Conservation (phyloP, 2,797 vertebrate genomes). For the Apogon hyalosoma region DNA sequence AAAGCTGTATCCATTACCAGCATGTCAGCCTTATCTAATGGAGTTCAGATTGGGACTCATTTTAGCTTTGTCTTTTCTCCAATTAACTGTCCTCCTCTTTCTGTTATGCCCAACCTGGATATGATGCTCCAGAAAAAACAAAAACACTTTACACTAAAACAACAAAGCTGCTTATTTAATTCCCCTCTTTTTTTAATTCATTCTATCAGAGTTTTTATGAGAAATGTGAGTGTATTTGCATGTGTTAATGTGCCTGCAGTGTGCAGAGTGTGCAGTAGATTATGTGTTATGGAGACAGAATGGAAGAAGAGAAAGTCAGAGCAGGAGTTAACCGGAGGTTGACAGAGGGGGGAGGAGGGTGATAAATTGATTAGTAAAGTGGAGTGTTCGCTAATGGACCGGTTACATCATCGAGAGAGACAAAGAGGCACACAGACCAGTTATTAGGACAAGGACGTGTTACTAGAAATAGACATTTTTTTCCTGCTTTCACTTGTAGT, state of each 20-base stretch:
- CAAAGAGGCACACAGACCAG: background rate
- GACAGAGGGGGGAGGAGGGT: background rate
- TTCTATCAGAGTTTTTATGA: background rate
- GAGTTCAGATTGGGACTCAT: too few species aligned
- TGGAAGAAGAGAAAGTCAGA: conserved; percentile 26
- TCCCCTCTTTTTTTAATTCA: too few species aligned
- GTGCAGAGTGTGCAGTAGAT: background rate
- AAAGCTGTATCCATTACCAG: too few species aligned
- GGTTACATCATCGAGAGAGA: conserved; percentile 52
- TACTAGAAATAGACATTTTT: conserved; percentile 10
- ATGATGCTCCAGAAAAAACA: too few species aligned
- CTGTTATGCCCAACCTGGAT: too few species aligned
- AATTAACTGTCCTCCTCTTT: too few species aligned
- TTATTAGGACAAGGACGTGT: conserved; percentile 10
- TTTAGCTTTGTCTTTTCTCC: too few species aligned
- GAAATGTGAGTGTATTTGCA: background rate
- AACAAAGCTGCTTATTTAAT: too few species aligned
- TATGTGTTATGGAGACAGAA: conserved; percentile 10
- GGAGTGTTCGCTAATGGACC: conserved; percentile 63
- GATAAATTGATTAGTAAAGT: conserved; percentile 72
- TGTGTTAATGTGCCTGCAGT: background rate
- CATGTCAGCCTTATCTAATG: too few species aligned
- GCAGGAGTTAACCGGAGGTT: conserved; percentile 41
- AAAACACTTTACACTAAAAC: too few species aligned
- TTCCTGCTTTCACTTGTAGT: background rate